These are phyloP conservation scores for Frieseomelitta varia DNA, from an alignment of 1,140 invertebrate species.

Conservation along the genomic window DNA sequence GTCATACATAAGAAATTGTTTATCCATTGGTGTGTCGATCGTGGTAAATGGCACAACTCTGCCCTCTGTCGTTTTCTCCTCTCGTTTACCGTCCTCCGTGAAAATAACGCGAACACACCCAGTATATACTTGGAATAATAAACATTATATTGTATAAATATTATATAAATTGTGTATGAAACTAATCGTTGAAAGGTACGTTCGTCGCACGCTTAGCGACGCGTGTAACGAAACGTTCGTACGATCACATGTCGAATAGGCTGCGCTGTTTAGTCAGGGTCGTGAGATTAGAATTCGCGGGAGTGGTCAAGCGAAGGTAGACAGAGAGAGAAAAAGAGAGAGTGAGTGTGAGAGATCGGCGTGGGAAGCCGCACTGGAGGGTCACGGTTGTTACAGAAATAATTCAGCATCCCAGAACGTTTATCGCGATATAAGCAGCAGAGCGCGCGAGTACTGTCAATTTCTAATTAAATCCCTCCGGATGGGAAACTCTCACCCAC, in stretches of 20 bases:
- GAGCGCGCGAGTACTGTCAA: slow-evolving; percentile 6
- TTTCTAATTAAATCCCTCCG: no score
- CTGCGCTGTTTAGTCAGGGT: neutral
- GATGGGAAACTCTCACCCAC: no score
- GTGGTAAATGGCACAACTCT: no score
- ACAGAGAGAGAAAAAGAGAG: slow-evolving; percentile 8
- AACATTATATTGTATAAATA: no score
- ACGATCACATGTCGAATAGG: neutral
- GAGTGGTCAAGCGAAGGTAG: slow-evolving; percentile 46
- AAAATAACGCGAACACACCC: no score
- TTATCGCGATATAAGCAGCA: slow-evolving; percentile 71
- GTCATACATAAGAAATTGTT: no score
- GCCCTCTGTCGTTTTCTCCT: no score
- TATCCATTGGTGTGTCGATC: no score
- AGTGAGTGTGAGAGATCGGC: slow-evolving; percentile 44
- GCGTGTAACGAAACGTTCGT: neutral
- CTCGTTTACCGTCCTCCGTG: no score
- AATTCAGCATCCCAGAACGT: slow-evolving; percentile 72
- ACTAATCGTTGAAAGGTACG: no score
- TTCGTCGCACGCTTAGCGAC: neutral
- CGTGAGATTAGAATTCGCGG: slow-evolving; percentile 7
- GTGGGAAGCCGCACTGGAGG: slow-evolving; percentile 72
- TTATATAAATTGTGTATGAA: no score
- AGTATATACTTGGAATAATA: no score
- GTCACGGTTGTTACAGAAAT: slow-evolving; percentile 75